Evolutionary conservation across 2,888 invertebrate genomes (phyloP).

Genomic region (Neria commutata): DNA sequence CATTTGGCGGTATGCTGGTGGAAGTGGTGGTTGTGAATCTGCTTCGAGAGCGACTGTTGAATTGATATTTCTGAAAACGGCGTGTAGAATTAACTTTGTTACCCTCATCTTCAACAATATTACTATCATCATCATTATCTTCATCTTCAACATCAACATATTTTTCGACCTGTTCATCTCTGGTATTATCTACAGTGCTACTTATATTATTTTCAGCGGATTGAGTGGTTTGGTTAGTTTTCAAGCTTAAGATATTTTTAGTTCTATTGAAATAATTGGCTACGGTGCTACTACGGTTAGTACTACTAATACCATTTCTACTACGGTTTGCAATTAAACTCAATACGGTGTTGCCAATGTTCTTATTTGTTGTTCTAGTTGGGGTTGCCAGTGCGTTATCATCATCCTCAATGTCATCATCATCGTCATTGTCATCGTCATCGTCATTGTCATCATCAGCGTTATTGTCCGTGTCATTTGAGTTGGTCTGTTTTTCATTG

Average conservation of each 20-base stretch:
- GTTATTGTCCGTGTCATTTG: conserved; percentile 14
- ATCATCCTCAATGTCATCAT: conserved; percentile 17
- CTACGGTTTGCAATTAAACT: conserved; percentile 33
- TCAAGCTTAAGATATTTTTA: conserved; percentile 42
- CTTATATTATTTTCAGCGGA: conserved; percentile 28
- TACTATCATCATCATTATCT: conserved; percentile 26
- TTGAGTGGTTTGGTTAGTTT: conserved; percentile 33
- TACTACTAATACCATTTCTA: conserved; percentile 32
- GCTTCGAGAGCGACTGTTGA: conserved; percentile 52
- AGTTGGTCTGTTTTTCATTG: conserved; percentile 21
- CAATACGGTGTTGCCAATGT: conserved; percentile 30
- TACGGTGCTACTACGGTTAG: conserved; percentile 53
- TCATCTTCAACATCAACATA: conserved; percentile 32
- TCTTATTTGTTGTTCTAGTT: conserved; percentile 24
- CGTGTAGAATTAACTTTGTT: conserved; percentile 59
- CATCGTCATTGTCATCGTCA: conserved; percentile 15
- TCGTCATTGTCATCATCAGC: conserved; percentile 14
- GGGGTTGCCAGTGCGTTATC: conserved; percentile 18
- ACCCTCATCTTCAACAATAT: conserved; percentile 39
- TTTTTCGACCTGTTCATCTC: conserved; percentile 28
- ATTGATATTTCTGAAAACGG: conserved; percentile 61
- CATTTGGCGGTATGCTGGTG: conserved; percentile 23
- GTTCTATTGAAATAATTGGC: conserved; percentile 48
- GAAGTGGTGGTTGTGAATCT: conserved; percentile 31
- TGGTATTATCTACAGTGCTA: conserved; percentile 17